phyloP scores from a whole-genome alignment of 2,888 invertebrate genomes.

The Leucania comma region DNA sequence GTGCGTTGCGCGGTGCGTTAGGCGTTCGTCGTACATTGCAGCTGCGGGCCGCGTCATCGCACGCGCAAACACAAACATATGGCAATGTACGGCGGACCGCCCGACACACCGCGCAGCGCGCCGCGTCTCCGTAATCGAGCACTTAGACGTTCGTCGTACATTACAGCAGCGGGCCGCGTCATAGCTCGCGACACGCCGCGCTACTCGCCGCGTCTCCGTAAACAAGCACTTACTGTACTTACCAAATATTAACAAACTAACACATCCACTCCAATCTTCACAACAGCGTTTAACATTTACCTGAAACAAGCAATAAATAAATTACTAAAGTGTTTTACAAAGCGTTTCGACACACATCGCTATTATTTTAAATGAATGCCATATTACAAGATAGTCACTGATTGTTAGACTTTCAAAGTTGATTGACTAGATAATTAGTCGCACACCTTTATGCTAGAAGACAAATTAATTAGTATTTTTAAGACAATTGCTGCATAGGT shows the following conservation, averaged over 20 bases:
- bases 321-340: slow-evolving; percentile 34
- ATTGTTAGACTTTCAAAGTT: slow-evolving; percentile 54
- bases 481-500: neutral
- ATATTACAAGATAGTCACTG: slow-evolving; percentile 40
- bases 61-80: too few relatives aligned
- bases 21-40: too few relatives aligned
- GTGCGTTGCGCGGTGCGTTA: too few relatives aligned
- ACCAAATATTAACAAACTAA: slow-evolving; percentile 12
- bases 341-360: slow-evolving; percentile 23
- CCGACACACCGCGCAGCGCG: too few relatives aligned
- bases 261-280: slow-evolving; percentile 2
- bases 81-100: too few relatives aligned
- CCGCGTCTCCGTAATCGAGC: too few relatives aligned
- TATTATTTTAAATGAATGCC: slow-evolving; percentile 30
- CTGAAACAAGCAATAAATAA: slow-evolving; percentile 52
- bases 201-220: too few relatives aligned
- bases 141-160: too few relatives aligned
- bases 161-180: too few relatives aligned
- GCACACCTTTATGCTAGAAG: slow-evolving; percentile 16
- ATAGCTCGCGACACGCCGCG: too few relatives aligned
- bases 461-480: slow-evolving; percentile 25
- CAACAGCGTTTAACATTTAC: slow-evolving; percentile 39
- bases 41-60: too few relatives aligned
- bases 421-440: slow-evolving; percentile 57
- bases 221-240: neutral